Evolutionary conservation across 2,797 vertebrate species (phyloP).

Genomic region (Perodicticus potto): DNA sequence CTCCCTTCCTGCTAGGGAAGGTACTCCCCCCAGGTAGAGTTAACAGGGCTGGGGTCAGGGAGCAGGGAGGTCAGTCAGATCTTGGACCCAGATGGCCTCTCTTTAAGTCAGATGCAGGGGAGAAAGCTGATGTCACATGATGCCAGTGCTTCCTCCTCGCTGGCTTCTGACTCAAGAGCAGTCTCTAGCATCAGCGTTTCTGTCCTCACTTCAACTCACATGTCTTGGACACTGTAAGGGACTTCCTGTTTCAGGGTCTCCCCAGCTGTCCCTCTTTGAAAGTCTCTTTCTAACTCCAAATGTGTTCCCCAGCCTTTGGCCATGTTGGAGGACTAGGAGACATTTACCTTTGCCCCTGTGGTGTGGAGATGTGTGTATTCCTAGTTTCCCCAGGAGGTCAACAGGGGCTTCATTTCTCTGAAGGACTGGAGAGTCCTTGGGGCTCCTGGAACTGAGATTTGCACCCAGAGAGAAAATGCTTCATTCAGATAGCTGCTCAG

Average conservation of each 20-base stretch:
- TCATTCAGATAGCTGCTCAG: not conserved
- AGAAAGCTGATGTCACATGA: not conserved
- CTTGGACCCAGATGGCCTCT: not conserved
- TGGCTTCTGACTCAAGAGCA: constrained; percentile 1
- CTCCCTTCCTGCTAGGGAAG: not conserved
- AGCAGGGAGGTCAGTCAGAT: not conserved
- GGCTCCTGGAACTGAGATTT: not conserved
- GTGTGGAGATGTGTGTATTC: rapidly evolving
- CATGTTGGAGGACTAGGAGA: not conserved
- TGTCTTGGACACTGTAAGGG: constrained; percentile 32
- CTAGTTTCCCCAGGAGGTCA: not conserved
- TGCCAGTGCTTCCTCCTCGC: not conserved
- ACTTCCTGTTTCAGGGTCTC: constrained; percentile 68
- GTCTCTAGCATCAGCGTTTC: not conserved
- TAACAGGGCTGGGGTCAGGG: not conserved
- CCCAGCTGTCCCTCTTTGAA: not conserved
- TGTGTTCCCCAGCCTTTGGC: not conserved
- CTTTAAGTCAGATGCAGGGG: not conserved
- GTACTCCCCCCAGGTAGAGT: not conserved
- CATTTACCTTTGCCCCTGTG: not conserved
- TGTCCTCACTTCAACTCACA: not conserved
- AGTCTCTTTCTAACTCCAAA: not conserved
- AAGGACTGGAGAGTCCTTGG: not conserved
- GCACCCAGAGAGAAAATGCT: not conserved
- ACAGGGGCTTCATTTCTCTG: not conserved